These are phyloP conservation scores for Jacana jacana DNA, from an alignment of 2,113 vertebrate genomes.

Conservation along the genomic window DNA sequence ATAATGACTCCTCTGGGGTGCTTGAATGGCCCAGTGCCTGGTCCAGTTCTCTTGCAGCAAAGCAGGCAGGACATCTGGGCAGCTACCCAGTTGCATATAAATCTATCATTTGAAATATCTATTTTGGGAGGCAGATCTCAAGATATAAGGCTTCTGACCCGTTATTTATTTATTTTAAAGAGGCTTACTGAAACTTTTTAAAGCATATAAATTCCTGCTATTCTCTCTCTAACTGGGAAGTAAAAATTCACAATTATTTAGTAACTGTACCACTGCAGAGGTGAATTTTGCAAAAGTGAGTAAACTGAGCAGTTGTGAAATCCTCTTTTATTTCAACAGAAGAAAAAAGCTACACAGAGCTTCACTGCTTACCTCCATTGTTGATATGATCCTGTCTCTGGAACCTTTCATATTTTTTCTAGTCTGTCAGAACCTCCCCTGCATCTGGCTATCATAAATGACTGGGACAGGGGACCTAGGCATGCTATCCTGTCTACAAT, in stretches of 20 bases:
- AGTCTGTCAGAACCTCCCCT: not conserved
- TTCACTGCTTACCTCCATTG: not conserved
- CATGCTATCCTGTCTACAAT: not conserved
- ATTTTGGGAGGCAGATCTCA: not conserved
- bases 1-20: fast-evolving
- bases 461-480: not conserved
- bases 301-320: not conserved
- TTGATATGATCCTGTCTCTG: not conserved
- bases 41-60: not conserved
- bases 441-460: not conserved
- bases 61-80: not conserved
- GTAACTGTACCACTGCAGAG: not conserved
- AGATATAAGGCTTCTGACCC: not conserved
- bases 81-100: no score
- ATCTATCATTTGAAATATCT: not conserved
- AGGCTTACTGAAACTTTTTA: not conserved
- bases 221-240: not conserved
- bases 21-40: not conserved
- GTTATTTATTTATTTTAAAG: not conserved
- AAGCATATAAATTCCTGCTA: not conserved
- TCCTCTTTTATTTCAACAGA: not conserved
- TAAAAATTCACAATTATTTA: not conserved
- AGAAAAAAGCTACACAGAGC: not conserved
- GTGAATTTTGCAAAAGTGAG: not conserved
- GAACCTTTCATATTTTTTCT: not conserved